phyloP scores from a whole-genome alignment of 2,888 invertebrate species.

The Cryptocephalus primarius region DNA sequence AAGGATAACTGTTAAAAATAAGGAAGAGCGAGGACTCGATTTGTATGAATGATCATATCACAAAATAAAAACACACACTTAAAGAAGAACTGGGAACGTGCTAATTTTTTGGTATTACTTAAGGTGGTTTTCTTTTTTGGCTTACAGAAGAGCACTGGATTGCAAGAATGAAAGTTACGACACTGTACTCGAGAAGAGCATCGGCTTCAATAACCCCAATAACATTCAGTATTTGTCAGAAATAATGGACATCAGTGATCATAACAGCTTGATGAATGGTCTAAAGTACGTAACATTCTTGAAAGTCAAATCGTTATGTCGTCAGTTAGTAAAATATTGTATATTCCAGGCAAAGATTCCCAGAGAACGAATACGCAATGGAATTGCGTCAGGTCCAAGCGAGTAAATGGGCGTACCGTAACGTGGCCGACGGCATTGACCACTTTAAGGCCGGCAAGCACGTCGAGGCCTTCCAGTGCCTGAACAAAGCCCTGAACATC shows the following conservation, averaged over 20 bases:
- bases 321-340: not conserved
- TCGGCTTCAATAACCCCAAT: slow-evolving; percentile 84
- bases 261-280: slow-evolving; percentile 58
- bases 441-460: slow-evolving; percentile 89
- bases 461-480: slow-evolving; percentile 88
- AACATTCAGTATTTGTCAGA: slow-evolving; percentile 72
- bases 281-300: slow-evolving; percentile 47
- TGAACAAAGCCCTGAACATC: slow-evolving; percentile 86
- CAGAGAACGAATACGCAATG: slow-evolving; percentile 69
- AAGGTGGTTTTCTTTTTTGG: slow-evolving; percentile 13
- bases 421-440: slow-evolving; percentile 89
- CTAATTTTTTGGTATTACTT: no score
- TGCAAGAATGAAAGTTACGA: slow-evolving; percentile 71
- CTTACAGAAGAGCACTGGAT: slow-evolving; percentile 64
- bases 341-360: slow-evolving; percentile 55
- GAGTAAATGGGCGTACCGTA: slow-evolving; percentile 85
- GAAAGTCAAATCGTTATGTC: not conserved
- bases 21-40: no score
- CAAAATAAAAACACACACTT: no score
- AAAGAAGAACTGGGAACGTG: no score
- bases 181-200: slow-evolving; percentile 68
- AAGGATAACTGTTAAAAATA: no score
- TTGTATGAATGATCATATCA: no score
- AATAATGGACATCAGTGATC: slow-evolving; percentile 60
- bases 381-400: slow-evolving; percentile 84